Evolutionary conservation across 2,797 vertebrate species (phyloP).

Genomic region (Morelia viridis): DNA sequence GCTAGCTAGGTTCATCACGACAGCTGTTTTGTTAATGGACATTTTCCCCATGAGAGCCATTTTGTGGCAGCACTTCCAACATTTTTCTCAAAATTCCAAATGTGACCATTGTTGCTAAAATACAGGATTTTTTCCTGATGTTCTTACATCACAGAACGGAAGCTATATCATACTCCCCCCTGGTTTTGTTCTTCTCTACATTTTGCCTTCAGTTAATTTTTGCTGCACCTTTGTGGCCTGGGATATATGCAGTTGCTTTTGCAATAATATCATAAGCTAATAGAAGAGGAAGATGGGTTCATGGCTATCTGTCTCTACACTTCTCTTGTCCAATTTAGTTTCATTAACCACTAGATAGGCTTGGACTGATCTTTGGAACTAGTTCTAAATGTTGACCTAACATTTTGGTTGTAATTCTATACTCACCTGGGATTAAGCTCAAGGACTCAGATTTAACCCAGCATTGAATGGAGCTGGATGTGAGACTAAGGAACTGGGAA

Average conservation of each 20-base stretch:
- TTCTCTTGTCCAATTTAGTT: not conserved
- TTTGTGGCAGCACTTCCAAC: not conserved
- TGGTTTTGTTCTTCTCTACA: not conserved
- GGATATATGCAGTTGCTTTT: not conserved
- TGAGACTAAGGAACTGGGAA: not conserved
- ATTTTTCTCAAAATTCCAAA: not conserved
- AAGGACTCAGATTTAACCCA: not conserved
- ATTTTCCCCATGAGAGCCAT: not conserved
- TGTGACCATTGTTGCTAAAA: not conserved
- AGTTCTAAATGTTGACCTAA: not conserved
- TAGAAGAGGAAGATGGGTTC: not conserved
- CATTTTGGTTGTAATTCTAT: not conserved
- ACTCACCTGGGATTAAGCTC: not conserved
- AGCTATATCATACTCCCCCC: not conserved
- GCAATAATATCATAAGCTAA: not conserved
- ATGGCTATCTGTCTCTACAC: not conserved
- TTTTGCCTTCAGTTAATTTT: not conserved
- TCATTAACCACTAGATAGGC: not conserved
- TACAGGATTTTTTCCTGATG: not conserved
- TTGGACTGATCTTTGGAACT: not conserved
- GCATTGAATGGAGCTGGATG: not conserved
- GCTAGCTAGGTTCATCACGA: not conserved
- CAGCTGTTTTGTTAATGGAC: not conserved
- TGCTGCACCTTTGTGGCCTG: not conserved
- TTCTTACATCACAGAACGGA: not conserved